Base-by-base conservation (phyloP, 2,888 invertebrate genomes). In the Biston betularia region DNA sequence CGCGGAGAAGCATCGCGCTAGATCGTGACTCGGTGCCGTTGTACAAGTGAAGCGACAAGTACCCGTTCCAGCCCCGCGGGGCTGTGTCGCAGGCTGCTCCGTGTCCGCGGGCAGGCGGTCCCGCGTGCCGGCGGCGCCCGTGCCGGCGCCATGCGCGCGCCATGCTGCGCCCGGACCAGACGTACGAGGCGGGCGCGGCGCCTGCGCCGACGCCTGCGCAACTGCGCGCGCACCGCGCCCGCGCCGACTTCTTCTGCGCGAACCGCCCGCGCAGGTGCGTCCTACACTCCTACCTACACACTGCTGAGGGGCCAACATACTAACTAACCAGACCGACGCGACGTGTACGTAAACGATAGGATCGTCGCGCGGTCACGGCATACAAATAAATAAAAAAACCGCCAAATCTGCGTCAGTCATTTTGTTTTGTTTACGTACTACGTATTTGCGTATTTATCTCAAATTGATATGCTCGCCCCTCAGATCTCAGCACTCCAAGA, bases 81-180 rank as follows among this genome's bases (percentile, higher is more conserved):
- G n/a, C 14, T 14, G 52, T 42, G 11, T 44, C 12, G 56, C 34
- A n/a, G 48, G n/a, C n/a, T n/a, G n/a, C 65, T 82, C 71, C 75
- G 75, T 80, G 79, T 87, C 87, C 87, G 77, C 68, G 75, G 58
- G 55, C 53, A 65, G 7, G n/a, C 9, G 52, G 7, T 9, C 12
- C n/a, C 7, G 34, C 7, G 34, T n/a, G 33, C 49, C 33, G 49
- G 49, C 4, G 49, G 5, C 12, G n/a, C 34, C 12, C n/a, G 38
- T 66, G 55, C n/a, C n/a, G n/a, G 72, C 57, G 70, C 44, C 98
- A 99, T 94, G 96, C 95, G n/a, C n/a, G 72, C 57, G 70, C 44
- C 98, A 99, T 94, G 96, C 95, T 97, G 93, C 95, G 96, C 91
- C 96, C 97, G 78, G 97, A 97, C 93, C 96, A 97, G 94, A 97